phyloP scores from a whole-genome alignment of 2,113 vertebrate species.

The Corythoichthys haematopterus region DNA sequence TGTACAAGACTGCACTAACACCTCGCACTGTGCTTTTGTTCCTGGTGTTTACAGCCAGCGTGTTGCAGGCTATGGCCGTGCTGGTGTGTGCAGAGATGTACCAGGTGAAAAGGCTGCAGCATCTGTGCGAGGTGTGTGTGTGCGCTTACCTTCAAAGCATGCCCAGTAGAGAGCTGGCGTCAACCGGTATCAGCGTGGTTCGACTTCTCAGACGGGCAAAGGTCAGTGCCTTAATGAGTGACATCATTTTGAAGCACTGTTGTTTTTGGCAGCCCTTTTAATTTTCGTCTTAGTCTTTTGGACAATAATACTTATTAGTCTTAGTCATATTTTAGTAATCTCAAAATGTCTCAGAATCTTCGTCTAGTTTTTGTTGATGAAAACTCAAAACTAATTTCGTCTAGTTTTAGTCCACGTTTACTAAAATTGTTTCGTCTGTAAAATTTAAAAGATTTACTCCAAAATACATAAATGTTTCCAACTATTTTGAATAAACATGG shows the following conservation, averaged over 20 bases:
- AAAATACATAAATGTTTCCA: too few relatives aligned
- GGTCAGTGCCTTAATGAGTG: conserved; percentile 64
- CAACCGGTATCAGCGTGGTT: conserved; percentile 86
- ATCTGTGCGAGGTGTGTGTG: conserved; percentile 92
- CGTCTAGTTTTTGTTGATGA: too few relatives aligned
- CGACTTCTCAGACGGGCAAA: conserved; percentile 88
- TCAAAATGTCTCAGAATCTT: too few relatives aligned
- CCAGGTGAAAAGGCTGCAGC: conserved; percentile 91
- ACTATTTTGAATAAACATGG: too few relatives aligned
- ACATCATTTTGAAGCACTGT: neutral
- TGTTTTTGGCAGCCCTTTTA: too few relatives aligned
- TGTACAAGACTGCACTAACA: neutral
- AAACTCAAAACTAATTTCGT: neutral
- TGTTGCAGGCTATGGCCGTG: conserved; percentile 94
- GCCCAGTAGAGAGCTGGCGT: conserved; percentile 88
- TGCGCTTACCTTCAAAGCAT: conserved; percentile 92
- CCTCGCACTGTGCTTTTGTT: conserved; percentile 17
- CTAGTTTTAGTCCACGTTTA: too few relatives aligned
- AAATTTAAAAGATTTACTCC: too few relatives aligned
- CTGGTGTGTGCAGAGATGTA: conserved; percentile 98
- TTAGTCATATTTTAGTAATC: too few relatives aligned
- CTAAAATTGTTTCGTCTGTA: too few relatives aligned
- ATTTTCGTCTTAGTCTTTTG: too few relatives aligned
- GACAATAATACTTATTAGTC: too few relatives aligned
- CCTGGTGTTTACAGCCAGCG: conserved; percentile 75